Evolutionary conservation across 2,797 vertebrate species (phyloP), one percentile per base, ranked within the genome.

Genomic region (Notoglanidium macrostoma): DNA sequence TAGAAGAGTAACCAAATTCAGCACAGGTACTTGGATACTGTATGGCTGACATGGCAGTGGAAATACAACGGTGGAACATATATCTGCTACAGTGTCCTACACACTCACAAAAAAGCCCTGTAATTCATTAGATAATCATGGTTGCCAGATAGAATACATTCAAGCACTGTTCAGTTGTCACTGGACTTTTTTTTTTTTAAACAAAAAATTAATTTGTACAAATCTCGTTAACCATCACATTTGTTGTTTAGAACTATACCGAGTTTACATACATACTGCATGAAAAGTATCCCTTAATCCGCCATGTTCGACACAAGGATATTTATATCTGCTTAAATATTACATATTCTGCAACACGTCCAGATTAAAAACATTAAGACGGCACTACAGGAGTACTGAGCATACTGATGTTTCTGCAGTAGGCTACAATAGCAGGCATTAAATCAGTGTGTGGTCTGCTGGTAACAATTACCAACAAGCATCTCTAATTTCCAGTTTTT

Each of bases 401-500:
- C 14, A n/a, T 14, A 14, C 26, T 10, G 65, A 35, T 68, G n/a
- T 55, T 54, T 6, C 63, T 84, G 19, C 82, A 83, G 17, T 68
- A 51, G 46, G 46, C 46, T 54, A 54, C 63, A 51, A 54, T 40
- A 70, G 2, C 46, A 35, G 61, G 49, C 70, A 54, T 35, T 83
- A 40, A 68, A 83, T 9, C 82, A 54, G 49, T 54, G 29, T 70
- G 63, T 83, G 82, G 29, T 54, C 82, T 83, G 49, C 46, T 70
- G 49, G n/a, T 55, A 83, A 55, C 63, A 35, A 55, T 83, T 70
- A 54, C 11, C 0, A 23, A 23, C 29, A 70, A 15, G 29, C 5
- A 8, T 15, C 63, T 54, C 11, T 55, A 23, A 23, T 70, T 35
- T 54, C 63, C n/a, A 23, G 17, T 49, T 82, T 67, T 29, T 29